These are phyloP conservation scores for Isurus oxyrinchus DNA, from an alignment of 2,113 vertebrate genomes.

Conservation along the genomic window DNA sequence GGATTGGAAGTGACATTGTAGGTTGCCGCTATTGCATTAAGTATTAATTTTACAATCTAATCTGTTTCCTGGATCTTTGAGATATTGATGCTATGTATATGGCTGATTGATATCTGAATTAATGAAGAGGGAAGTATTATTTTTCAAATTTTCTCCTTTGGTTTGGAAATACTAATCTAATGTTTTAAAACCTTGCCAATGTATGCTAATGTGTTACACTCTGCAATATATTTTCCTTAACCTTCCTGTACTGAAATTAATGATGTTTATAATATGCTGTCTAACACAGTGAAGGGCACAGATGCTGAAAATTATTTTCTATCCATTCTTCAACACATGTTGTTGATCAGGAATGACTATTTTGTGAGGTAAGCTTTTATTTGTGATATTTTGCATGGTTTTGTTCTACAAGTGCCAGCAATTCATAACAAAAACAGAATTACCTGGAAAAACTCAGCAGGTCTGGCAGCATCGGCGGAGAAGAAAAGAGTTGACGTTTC, in stretches of 20 bases:
- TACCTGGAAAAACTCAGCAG: too few relatives aligned
- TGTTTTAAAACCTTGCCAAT: not conserved
- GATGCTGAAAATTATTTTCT: conserved; percentile 79
- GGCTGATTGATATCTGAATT: not conserved
- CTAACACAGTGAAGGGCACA: conserved; percentile 81
- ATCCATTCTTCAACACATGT: conserved; percentile 91
- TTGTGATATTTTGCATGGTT: not conserved
- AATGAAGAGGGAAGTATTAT: not conserved
- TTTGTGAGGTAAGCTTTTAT: conserved; percentile 74
- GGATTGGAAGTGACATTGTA: not conserved
- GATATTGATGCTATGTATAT: not conserved
- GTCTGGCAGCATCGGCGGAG: too few relatives aligned
- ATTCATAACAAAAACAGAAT: too few relatives aligned
- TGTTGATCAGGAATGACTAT: conserved; percentile 86
- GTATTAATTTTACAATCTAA: not conserved
- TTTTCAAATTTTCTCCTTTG: not conserved
- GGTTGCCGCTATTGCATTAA: not conserved
- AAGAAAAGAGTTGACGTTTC: too few relatives aligned
- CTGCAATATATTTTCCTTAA: conserved; percentile 62
- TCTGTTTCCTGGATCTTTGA: not conserved
- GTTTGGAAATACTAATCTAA: not conserved
- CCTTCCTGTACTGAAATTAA: conserved; percentile 70
- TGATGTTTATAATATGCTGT: conserved; percentile 83
- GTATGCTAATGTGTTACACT: not conserved
- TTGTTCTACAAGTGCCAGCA: not conserved